Evolutionary conservation across 2,888 invertebrate species (phyloP), one percentile per base, ranked within the genome.

Genomic region (Vesta saturnalis): DNA sequence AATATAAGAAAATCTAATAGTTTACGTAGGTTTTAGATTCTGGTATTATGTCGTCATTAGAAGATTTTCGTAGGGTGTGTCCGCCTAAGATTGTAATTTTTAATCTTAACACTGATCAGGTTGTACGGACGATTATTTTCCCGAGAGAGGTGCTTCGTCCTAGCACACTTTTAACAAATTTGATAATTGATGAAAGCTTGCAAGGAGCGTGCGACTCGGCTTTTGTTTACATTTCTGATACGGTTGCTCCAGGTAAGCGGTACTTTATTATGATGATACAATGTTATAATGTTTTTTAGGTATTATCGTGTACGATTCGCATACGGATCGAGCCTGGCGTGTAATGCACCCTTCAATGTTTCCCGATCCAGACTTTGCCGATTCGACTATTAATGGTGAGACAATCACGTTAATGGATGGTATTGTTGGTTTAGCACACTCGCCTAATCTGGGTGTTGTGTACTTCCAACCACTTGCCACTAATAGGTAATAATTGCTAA

Each of bases 11-110:
- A 18, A 18, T 49, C 15, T 49, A n/a, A n/a, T n/a, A n/a, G n/a
- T n/a, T 46, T 46, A n/a, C 14, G 14, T 15, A 94, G 94, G 91
- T 92, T 0, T 83, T 94, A 64, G 94, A 95, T 83, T 90, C 93
- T 1, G 94, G 93, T 0, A 87, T 92, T 14, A 87, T 89, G 80
- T 90, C 91, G 75, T 91, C 91, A 3, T 81, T 92, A 60, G 91
- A 91, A 65, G 90, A 92, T 79, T 91, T 89, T 77, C 86, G 85
- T 58, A 82, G 86, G 10, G 86, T 88, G 12, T 95, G 94, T 78
- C 92, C 92, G 0, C 94, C 94, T 2, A 94, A 94, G 84, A 87
- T 94, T 60, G 87, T 94, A 62, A 89, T 94, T 64, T 92, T 94
- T 74, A 93, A 95, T 79, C 86, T 94, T 79, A 87, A 87, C 60